These are phyloP conservation scores for Ciconia stormi DNA, from an alignment of 2,113 vertebrate genomes.

Conservation along the genomic window DNA sequence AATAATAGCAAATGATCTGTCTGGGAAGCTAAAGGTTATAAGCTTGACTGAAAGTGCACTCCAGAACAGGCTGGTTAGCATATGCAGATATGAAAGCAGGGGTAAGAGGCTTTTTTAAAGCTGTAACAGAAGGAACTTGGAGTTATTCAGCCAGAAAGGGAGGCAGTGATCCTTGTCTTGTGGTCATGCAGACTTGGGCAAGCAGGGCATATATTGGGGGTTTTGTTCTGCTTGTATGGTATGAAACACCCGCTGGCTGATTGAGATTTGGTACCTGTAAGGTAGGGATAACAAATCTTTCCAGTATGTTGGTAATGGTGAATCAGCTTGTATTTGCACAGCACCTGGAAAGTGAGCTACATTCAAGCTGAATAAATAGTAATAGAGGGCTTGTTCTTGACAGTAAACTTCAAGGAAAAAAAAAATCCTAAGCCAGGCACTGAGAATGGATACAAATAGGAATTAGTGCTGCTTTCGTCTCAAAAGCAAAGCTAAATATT, in stretches of 20 bases:
- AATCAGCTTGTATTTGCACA: background rate
- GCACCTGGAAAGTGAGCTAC: background rate
- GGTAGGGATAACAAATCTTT: background rate
- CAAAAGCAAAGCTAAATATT: background rate
- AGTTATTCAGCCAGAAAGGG: background rate
- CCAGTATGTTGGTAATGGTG: no score
- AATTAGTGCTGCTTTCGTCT: background rate
- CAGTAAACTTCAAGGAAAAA: background rate
- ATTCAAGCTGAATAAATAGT: background rate
- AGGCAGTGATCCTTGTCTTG: background rate
- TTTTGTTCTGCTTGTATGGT: background rate
- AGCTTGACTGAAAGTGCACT: background rate
- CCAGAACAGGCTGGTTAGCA: background rate
- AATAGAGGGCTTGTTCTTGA: background rate
- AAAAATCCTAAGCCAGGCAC: background rate
- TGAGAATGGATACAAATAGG: background rate
- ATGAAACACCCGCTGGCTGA: background rate
- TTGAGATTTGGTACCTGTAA: background rate
- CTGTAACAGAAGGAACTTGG: background rate
- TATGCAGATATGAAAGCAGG: background rate
- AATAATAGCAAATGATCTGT: fast-evolving
- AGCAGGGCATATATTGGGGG: background rate
- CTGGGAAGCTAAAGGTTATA: background rate
- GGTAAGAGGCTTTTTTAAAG: background rate
- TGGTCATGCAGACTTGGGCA: background rate